Percentiles rank a stretch among this genome's conserved stretches.
Evolutionary conservation across 2,797 vertebrate genomes (phyloP).

Genomic region (Vespertilio murinus): DNA sequence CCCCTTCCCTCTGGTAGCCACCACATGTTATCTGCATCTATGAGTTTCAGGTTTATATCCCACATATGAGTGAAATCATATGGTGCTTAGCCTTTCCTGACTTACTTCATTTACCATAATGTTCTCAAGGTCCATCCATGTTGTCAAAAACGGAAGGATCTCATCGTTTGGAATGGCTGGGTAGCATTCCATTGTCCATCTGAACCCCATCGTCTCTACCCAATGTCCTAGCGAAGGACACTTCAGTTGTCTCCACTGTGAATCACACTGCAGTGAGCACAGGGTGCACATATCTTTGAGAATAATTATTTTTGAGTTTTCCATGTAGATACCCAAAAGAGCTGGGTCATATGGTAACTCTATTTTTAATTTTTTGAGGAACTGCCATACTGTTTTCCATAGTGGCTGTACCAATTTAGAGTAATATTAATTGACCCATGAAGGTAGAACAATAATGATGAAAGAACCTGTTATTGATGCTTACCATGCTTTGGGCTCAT

Average conservation of each 20-base stretch:
- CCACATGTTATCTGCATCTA: neutral
- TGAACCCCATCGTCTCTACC: neutral
- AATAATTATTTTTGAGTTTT: neutral
- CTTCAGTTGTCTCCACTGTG: neutral
- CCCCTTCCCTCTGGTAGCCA: neutral
- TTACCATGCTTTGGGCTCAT: neutral
- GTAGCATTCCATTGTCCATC: neutral
- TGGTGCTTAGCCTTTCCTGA: neutral
- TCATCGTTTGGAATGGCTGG: neutral
- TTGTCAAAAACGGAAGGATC: neutral
- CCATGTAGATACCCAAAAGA: neutral
- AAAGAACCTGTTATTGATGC: neutral
- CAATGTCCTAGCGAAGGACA: neutral
- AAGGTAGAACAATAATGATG: neutral
- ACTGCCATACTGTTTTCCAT: neutral
- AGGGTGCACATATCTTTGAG: neutral
- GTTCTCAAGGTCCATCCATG: neutral
- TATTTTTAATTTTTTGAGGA: neutral
- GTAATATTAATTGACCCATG: neutral
- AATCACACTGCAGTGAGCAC: neutral
- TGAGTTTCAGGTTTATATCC: neutral
- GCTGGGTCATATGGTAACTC: neutral
- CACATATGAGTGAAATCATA: neutral
- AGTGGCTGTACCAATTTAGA: neutral
- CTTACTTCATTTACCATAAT: neutral